Percentiles rank a stretch among this genome's conserved stretches.
phyloP scores from a whole-genome alignment of 2,888 invertebrate species.

The Trachelus iudaicus region DNA sequence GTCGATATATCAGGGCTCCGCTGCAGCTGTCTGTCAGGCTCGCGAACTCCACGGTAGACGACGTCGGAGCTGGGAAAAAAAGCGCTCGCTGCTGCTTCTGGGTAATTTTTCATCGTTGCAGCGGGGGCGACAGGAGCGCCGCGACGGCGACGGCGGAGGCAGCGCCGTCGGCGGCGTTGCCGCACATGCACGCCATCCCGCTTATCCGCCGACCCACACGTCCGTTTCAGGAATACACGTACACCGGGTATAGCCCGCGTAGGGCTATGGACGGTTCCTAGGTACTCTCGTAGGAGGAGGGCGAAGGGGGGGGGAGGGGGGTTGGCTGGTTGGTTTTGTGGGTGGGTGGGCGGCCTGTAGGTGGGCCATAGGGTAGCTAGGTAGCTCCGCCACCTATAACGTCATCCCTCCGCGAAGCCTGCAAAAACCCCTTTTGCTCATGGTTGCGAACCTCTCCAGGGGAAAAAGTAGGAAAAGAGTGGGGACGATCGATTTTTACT shows the following conservation, averaged over 20 bases:
- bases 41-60: conserved; percentile 61
- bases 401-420: conserved; percentile 41
- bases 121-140: conserved; percentile 55
- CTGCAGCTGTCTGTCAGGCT: conserved; percentile 64
- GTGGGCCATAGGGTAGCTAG: too few species aligned
- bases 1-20: conserved; percentile 65
- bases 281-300: too few species aligned
- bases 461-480: conserved; percentile 61
- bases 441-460: conserved; percentile 47
- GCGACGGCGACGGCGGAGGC: conserved; percentile 41
- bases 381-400: too few species aligned
- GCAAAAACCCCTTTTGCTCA: conserved; percentile 41
- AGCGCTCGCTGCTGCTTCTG: conserved; percentile 54
- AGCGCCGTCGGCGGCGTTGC: conserved; percentile 49
- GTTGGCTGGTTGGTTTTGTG: too few species aligned
- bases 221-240: neutral
- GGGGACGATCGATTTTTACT: conserved; percentile 68
- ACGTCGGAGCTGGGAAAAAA: conserved; percentile 49
- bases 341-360: too few species aligned
- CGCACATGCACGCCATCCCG: conserved; percentile 28
- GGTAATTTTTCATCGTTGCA: conserved; percentile 65
- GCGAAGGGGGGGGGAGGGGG: too few species aligned
- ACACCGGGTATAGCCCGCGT: neutral
- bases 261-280: too few species aligned
- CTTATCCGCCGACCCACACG: conserved; percentile 18